Percentiles rank a stretch among this genome's conserved stretches.
These are phyloP conservation scores for Actenoides lindsayi DNA, from an alignment of 2,113 vertebrate species.

Conservation along the genomic window DNA sequence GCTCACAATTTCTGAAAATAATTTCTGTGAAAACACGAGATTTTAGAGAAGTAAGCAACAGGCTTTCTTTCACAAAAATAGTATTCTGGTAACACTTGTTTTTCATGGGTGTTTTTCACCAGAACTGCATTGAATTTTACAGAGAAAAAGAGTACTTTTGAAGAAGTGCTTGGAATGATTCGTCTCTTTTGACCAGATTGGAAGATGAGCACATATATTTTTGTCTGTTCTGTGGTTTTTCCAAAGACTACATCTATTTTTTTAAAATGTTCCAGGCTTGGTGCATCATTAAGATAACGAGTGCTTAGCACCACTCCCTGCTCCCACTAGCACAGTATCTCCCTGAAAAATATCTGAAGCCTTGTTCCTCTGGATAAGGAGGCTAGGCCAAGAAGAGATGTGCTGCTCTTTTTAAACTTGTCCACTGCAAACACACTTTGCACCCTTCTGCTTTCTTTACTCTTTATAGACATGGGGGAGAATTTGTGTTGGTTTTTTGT, in stretches of 20 bases:
- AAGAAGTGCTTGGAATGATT: neutral
- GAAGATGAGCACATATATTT: neutral
- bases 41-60: neutral
- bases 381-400: neutral
- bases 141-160: neutral
- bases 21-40: slow-evolving; percentile 9
- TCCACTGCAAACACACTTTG: neutral
- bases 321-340: neutral
- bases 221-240: neutral
- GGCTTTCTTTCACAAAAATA: slow-evolving; percentile 21
- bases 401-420: neutral
- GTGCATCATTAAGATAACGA: neutral
- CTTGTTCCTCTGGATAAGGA: neutral
- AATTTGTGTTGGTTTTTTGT: neutral
- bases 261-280: neutral
- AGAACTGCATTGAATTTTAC: neutral
- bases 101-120: neutral
- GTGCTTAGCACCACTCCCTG: neutral
- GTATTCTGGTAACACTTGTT: neutral
- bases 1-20: neutral
- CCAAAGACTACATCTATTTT: neutral
- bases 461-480: neutral
- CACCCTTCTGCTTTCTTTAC: neutral
- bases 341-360: neutral
- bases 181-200: neutral